A percentile compares a stretch with the other conserved stretches of the same genome.
phyloP scores from a whole-genome alignment of 2,797 vertebrate genomes.

The Columba guinea region DNA sequence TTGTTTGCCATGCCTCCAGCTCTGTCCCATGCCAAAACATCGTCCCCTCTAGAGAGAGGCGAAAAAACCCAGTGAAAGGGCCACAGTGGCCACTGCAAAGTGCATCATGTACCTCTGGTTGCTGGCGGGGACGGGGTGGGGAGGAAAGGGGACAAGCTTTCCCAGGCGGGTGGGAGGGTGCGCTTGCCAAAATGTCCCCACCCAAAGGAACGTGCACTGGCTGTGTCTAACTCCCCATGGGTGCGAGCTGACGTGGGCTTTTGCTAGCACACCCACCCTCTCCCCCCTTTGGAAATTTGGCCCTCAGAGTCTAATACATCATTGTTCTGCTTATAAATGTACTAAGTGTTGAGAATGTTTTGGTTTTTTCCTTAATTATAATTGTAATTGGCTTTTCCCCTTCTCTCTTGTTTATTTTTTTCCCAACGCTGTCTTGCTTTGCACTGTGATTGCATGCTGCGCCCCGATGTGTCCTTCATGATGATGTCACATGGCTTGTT shows the following conservation, averaged over 20 bases:
- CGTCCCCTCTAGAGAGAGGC: background rate
- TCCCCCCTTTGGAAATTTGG: slow-evolving; percentile 66
- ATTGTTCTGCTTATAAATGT: slow-evolving; percentile 79
- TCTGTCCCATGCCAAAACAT: background rate
- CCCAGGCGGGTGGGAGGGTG: slow-evolving; percentile 28
- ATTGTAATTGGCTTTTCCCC: slow-evolving; percentile 84
- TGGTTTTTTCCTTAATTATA: slow-evolving; percentile 81
- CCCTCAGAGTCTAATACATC: slow-evolving; percentile 69
- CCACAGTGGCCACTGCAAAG: slow-evolving; percentile 28
- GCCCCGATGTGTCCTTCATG: slow-evolving; percentile 86
- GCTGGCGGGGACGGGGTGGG: slow-evolving; percentile 48
- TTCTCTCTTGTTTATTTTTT: slow-evolving; percentile 78
- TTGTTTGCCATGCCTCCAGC: background rate
- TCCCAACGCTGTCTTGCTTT: slow-evolving; percentile 80
- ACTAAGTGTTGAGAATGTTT: slow-evolving; percentile 81
- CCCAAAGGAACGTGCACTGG: slow-evolving; percentile 54
- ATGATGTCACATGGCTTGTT: slow-evolving; percentile 91
- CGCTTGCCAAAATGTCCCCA: slow-evolving; percentile 55
- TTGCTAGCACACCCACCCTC: slow-evolving; percentile 54
- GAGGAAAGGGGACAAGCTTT: slow-evolving; percentile 62
- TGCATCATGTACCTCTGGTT: slow-evolving; percentile 52
- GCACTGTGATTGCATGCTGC: slow-evolving; percentile 90
- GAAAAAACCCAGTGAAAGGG: slow-evolving; percentile 25
- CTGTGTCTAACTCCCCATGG: slow-evolving; percentile 57
- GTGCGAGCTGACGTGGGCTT: slow-evolving; percentile 32